phyloP scores from a whole-genome alignment of 2,888 invertebrate genomes.

The Eledone cirrhosa region DNA sequence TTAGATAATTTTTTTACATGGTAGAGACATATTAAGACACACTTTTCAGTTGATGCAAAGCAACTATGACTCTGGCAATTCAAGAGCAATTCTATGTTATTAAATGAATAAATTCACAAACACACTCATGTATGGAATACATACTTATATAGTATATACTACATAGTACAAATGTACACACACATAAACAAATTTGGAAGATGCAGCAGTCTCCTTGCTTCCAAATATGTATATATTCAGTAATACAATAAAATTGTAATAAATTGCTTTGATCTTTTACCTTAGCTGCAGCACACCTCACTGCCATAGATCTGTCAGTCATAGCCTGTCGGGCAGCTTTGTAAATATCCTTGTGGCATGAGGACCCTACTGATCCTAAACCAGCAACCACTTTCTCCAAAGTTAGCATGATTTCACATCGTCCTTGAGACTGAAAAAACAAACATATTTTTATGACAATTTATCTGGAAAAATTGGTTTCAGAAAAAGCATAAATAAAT shows the following conservation, averaged over 20 bases:
- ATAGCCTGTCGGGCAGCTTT: conserved; percentile 84
- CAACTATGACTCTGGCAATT: too few relatives aligned
- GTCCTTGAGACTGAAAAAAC: conserved; percentile 79
- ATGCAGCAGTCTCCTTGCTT: too few relatives aligned
- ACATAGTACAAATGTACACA: neutral
- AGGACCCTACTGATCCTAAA: conserved; percentile 90
- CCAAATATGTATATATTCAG: too few relatives aligned
- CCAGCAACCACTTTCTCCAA: conserved; percentile 91
- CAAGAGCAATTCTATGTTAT: too few relatives aligned
- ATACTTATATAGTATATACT: neutral
- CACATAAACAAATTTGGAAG: neutral
- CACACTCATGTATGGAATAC: too few relatives aligned
- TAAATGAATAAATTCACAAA: too few relatives aligned
- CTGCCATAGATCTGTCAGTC: conserved; percentile 90
- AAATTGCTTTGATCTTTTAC: conserved; percentile 61
- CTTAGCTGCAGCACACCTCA: conserved; percentile 89
- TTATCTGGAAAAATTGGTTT: too few relatives aligned
- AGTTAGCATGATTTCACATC: conserved; percentile 96
- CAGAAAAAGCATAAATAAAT: too few relatives aligned
- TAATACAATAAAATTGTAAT: too few relatives aligned
- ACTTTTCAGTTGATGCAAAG: too few relatives aligned
- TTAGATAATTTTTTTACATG: too few relatives aligned
- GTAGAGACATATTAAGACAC: too few relatives aligned
- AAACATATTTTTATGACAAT: neutral
- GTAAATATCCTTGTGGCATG: conserved; percentile 69